These are phyloP conservation scores for Eretmocerus hayati DNA, from an alignment of 2,888 invertebrate genomes.

Conservation along the genomic window DNA sequence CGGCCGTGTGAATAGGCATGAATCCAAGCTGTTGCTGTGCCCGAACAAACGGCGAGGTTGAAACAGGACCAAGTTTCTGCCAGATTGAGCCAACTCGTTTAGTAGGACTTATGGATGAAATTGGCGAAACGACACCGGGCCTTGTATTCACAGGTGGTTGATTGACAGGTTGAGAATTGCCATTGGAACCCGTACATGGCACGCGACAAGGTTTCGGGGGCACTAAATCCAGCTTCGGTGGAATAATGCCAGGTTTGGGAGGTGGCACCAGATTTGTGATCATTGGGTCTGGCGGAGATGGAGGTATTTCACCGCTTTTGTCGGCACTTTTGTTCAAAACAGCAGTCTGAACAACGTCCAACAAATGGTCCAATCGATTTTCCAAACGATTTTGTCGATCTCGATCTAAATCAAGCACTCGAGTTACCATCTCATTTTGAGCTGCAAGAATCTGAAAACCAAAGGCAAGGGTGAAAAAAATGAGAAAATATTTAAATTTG, in stretches of 20 bases:
- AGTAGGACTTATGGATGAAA: slow-evolving; percentile 33
- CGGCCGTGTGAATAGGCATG: slow-evolving; percentile 17
- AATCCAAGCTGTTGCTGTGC: slow-evolving; percentile 41
- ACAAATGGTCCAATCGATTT: slow-evolving; percentile 39
- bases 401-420: slow-evolving; percentile 40
- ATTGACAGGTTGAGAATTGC: slow-evolving; percentile 34
- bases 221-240: slow-evolving; percentile 42
- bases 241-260: slow-evolving; percentile 38
- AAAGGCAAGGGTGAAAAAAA: neutral
- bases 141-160: slow-evolving; percentile 24
- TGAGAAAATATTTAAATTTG: neutral
- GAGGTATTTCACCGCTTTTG: slow-evolving; percentile 23
- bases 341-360: slow-evolving; percentile 40
- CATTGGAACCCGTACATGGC: slow-evolving; percentile 35
- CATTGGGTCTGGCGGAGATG: slow-evolving; percentile 25
- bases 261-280: slow-evolving; percentile 38
- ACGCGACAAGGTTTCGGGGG: slow-evolving; percentile 44
- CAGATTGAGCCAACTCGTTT: slow-evolving; percentile 37
- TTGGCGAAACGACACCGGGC: slow-evolving; percentile 39
- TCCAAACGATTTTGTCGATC: slow-evolving; percentile 43
- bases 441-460: slow-evolving; percentile 38
- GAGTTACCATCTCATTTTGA: slow-evolving; percentile 42
- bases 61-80: slow-evolving; percentile 43
- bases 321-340: slow-evolving; percentile 36
- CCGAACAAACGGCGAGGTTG: slow-evolving; percentile 42